phyloP scores from a whole-genome alignment of 2,113 vertebrate species.

The Aix galericulata region DNA sequence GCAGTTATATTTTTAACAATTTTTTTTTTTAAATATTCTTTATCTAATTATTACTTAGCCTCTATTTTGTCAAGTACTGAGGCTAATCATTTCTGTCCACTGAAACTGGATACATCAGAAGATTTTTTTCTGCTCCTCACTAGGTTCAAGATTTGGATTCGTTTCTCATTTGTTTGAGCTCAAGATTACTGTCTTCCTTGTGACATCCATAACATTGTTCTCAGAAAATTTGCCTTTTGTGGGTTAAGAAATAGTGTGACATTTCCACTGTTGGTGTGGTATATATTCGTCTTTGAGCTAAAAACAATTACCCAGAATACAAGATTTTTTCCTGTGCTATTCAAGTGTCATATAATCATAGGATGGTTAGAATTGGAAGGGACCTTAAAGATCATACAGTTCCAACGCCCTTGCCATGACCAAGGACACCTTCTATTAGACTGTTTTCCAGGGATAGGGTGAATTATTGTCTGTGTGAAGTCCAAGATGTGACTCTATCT shows the following conservation, averaged over 20 bases:
- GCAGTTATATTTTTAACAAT: too few relatives aligned
- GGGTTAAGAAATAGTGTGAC: neutral
- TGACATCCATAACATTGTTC: neutral
- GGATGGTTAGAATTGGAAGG: too few relatives aligned
- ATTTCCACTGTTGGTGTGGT: neutral
- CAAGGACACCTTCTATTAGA: too few relatives aligned
- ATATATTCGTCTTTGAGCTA: neutral
- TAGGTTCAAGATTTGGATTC: neutral
- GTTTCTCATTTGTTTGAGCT: neutral
- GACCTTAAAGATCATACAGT: too few relatives aligned
- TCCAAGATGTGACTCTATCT: neutral
- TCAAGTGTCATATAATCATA: neutral
- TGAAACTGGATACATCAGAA: neutral
- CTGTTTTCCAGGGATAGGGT: too few relatives aligned
- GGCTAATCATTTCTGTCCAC: neutral
- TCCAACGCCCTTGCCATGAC: too few relatives aligned
- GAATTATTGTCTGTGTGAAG: neutral
- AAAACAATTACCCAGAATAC: neutral
- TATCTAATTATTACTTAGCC: too few relatives aligned
- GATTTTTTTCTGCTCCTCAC: neutral
- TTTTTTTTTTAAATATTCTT: too few relatives aligned
- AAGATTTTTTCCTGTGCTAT: neutral
- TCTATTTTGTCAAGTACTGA: neutral
- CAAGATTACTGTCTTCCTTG: neutral
- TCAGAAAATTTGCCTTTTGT: neutral